Evolutionary conservation across 2,113 vertebrate species (phyloP), one percentile per base, ranked within the genome.

Genomic region (Saguinus imperator): DNA sequence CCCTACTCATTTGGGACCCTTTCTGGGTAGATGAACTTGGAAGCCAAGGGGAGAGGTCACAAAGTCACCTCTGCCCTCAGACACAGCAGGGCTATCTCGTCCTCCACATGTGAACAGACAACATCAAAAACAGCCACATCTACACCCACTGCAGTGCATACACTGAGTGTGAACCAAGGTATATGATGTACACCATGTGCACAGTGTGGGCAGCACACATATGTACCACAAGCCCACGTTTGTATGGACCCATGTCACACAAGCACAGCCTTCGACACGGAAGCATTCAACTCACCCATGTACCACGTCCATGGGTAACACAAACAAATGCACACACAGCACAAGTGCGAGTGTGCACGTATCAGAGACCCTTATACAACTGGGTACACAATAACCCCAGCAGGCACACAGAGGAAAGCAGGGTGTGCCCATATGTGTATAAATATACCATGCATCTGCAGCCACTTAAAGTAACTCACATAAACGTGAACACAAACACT

Each of bases 71-170:
- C 77, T 88, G 82, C 16, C 45, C 40, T 52, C 82, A 48, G 52
- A 70, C 89, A 82, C 21, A 61, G n/a, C 48, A 81, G 25, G 25
- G 64, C 18, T 12, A 9, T 50, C 35, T 61, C 32, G 16, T 66
- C 25, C 45, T 70, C 23, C 16, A 0, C 0, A 0, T 37, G 10
- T 32, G 43, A 61, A 48, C 87, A 73, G 29, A 64, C 48, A 32
- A 61, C 45, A 45, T 7, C 5, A 13, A 9, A 79, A 68, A 45
- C 3, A 0, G 29, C 40, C 48, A 13, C 23, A 21, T 43, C 35
- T 50, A n/a, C 1, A 45, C 27, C 79, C 37, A 13, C 37, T 0
- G 0, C 57, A 64, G 40, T 18, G 29, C 0, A 0, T 17, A 25
- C 0, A 17, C 92, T 13, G 21, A 23, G 7, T 11, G 29, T 3